A percentile compares a stretch with the other conserved stretches of the same genome.
phyloP scores from a whole-genome alignment of 1,140 invertebrate species.

The Dendroctonus ponderosae region DNA sequence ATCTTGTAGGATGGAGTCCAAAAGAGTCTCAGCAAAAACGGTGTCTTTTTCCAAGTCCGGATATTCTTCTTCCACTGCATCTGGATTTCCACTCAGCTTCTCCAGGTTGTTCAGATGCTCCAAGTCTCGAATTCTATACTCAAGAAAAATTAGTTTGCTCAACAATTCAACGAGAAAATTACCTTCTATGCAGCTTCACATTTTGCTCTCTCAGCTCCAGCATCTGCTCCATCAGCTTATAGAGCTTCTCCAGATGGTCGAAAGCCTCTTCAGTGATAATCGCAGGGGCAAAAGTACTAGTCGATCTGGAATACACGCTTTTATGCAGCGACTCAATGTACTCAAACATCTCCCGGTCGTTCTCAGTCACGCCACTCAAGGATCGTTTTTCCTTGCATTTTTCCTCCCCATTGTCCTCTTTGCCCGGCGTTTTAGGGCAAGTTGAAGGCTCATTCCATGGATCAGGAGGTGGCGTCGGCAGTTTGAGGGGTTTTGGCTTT shows the following conservation, averaged over 20 bases:
- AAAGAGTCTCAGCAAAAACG: slow-evolving; percentile 57
- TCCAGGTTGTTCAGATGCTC: slow-evolving; percentile 69
- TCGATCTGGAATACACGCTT: slow-evolving; percentile 37
- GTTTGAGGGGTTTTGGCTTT: slow-evolving; percentile 36
- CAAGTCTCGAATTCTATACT: slow-evolving; percentile 62
- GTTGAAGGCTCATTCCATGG: slow-evolving; percentile 28
- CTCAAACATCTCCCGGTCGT: slow-evolving; percentile 43
- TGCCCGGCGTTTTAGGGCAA: slow-evolving; percentile 4
- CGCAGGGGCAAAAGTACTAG: slow-evolving; percentile 49
- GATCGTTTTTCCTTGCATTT: slow-evolving; percentile 12
- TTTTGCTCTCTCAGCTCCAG: slow-evolving; percentile 70
- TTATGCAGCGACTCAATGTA: slow-evolving; percentile 45
- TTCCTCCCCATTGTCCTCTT: not conserved
- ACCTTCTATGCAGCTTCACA: slow-evolving; percentile 61
- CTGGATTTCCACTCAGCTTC: slow-evolving; percentile 54
- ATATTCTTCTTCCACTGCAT: slow-evolving; percentile 50
- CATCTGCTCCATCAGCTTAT: slow-evolving; percentile 72
- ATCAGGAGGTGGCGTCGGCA: slow-evolving; percentile 48
- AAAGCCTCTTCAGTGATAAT: slow-evolving; percentile 61
- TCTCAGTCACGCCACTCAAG: slow-evolving; percentile 22
- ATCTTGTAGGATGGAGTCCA: slow-evolving; percentile 56
- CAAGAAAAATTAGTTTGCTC: not conserved
- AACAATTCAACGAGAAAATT: not conserved
- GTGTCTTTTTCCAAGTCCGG: slow-evolving; percentile 58
- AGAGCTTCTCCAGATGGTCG: slow-evolving; percentile 74